Evolutionary conservation across 2,113 vertebrate genomes (phyloP).

Genomic region (Rhineura floridana): DNA sequence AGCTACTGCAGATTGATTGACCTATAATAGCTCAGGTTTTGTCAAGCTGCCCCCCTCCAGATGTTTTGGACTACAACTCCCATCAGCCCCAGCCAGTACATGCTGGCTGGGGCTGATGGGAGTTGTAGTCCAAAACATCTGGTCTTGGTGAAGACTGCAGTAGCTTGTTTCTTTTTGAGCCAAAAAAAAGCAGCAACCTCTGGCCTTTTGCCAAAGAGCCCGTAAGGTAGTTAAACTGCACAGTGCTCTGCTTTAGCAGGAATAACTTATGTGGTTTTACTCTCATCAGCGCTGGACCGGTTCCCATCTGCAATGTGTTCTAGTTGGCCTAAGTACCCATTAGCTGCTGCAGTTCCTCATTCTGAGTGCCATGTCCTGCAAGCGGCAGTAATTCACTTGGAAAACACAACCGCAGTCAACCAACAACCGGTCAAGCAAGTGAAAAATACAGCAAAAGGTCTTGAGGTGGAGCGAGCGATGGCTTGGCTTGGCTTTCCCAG

Average conservation of each 20-base stretch:
- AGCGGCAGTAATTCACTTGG: fast-evolving
- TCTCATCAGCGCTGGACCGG: neutral
- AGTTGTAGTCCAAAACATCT: neutral
- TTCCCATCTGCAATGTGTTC: neutral
- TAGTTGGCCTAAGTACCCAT: neutral
- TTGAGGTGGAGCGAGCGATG: fast-evolving
- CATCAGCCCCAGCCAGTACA: too few relatives aligned
- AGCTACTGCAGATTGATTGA: neutral
- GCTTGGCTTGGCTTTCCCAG: neutral
- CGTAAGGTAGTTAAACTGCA: neutral
- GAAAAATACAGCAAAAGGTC: neutral
- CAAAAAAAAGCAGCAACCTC: neutral
- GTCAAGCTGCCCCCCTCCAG: too few relatives aligned
- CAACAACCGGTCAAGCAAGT: too few relatives aligned
- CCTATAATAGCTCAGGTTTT: neutral
- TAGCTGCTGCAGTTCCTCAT: neutral
- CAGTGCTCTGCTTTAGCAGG: neutral
- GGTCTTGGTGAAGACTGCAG: neutral
- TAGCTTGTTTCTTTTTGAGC: neutral
- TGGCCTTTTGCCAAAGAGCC: too few relatives aligned
- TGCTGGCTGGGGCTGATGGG: neutral
- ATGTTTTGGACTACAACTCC: too few relatives aligned
- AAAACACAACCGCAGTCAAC: neutral
- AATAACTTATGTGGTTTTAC: too few relatives aligned
- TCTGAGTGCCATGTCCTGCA: neutral